Conservation (phyloP, 2,113 vertebrate genomes). For the Progne subis region DNA sequence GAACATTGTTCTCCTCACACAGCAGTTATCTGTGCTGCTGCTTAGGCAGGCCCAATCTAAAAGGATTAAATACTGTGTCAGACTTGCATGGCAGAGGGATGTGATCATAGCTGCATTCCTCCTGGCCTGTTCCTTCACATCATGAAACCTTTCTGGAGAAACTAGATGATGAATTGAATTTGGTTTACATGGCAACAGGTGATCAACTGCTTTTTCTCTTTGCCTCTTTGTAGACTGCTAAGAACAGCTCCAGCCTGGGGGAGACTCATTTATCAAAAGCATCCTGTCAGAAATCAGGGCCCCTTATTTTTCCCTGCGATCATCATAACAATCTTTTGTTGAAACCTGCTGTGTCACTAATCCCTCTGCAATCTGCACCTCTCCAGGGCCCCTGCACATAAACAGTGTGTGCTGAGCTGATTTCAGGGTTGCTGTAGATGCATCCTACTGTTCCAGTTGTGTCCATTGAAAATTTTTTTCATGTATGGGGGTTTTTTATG, state of each 20-base stretch:
- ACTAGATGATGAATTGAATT: neutral
- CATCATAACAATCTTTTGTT: neutral
- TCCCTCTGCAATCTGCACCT: neutral
- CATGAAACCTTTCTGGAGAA: neutral
- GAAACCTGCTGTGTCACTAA: neutral
- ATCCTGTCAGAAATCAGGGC: neutral
- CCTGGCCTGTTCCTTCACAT: neutral
- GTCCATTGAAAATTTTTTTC: neutral
- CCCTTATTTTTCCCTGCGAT: neutral
- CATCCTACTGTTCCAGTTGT: neutral
- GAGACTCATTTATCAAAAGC: neutral
- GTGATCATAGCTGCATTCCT: neutral
- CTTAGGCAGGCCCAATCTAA: neutral
- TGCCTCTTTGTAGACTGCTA: neutral
- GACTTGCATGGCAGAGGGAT: neutral
- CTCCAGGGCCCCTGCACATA: neutral
- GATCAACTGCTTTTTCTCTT: neutral
- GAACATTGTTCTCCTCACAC: neutral
- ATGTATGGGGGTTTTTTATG: neutral
- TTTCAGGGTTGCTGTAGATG: neutral
- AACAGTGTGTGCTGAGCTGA: neutral
- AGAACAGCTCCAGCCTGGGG: neutral
- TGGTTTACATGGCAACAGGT: conserved; percentile 42
- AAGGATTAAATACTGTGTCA: neutral
- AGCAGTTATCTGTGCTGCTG: neutral